Conservation (phyloP, 2,113 vertebrate species). For the Sinocyclocheilus maitianheensis region DNA sequence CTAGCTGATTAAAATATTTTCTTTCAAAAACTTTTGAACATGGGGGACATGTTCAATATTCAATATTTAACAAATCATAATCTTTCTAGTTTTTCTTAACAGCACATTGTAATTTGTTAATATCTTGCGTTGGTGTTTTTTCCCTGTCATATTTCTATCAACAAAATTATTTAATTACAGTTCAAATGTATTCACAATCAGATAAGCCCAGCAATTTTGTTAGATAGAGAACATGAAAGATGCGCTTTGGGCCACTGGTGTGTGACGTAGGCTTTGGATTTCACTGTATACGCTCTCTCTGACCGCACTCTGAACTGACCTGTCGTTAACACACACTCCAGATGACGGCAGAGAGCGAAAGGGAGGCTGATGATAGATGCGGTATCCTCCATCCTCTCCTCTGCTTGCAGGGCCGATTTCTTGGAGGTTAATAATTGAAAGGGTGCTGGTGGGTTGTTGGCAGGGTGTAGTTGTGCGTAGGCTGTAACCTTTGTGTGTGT, state of each 20-base stretch:
- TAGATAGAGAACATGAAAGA: not conserved
- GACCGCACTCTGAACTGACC: constrained; percentile 37
- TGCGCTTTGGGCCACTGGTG: not conserved
- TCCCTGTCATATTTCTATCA: too few species aligned
- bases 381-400: constrained; percentile 15
- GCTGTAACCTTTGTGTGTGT: constrained; percentile 43
- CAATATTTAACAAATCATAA: too few species aligned
- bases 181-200: not conserved
- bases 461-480: constrained; percentile 18
- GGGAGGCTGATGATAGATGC: constrained; percentile 13
- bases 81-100: too few species aligned
- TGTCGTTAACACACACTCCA: constrained; percentile 33
- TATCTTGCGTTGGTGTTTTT: too few species aligned
- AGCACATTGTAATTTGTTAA: too few species aligned
- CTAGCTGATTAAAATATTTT: not conserved
- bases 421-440: constrained; percentile 40
- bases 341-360: not conserved
- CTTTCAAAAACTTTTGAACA: too few species aligned
- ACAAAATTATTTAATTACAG: too few species aligned
- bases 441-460: constrained; percentile 33
- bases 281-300: constrained; percentile 23
- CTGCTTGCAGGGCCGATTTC: constrained; percentile 5
- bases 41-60: too few species aligned
- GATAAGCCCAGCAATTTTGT: not conserved
- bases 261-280: constrained; percentile 23